Evolutionary conservation across 2,113 vertebrate genomes (phyloP), one percentile per base, ranked within the genome.

Genomic region (Coregonus clupeaformis): DNA sequence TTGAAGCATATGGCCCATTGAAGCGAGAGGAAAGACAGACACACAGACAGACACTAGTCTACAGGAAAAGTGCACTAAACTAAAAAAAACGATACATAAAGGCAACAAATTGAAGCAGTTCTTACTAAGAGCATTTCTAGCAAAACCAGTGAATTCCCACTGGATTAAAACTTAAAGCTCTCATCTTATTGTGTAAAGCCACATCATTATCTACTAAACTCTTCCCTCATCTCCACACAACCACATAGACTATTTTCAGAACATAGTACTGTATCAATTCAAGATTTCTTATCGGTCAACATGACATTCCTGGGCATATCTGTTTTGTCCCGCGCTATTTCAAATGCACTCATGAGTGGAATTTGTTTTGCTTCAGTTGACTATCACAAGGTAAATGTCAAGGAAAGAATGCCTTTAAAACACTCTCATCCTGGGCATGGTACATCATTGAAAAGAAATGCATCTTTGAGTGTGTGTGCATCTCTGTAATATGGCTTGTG

Each of bases 321-420:
- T 60, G 57, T 69, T 69, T 75, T 29, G 62, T 59, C 49, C 12
- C 32, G 29, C 25, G 24, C 76, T 64, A 71, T 78, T 70, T 62
- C 69, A 83, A 82, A 80, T 4, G 63, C 76, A 69, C 78, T 83
- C 80, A 81, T 71, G 80, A 80, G 80, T 82, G 83, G 85, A 85
- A 88, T 87, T 89, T 84, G 75, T 84, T 90, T 88, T 81, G 75
- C 79, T 84, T 87, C 68, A 45, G 71, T 77, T 81, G 84, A 90
- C 90, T 88, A 85, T 90, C 86, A 85, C 69, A 72, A 87, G 75
- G 1, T 20, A 52, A 65, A 72, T 79, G 76, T 87, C 72, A 75
- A n/a, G 47, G 69, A 65, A 83, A 57, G 80, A 82, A 18, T 24
- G 12, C 30, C 6, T 80, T 20, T 3, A 59, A 82, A 78, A 83